Conservation (phyloP, 1,140 invertebrate species). For the Ostrea denselamellosa region DNA sequence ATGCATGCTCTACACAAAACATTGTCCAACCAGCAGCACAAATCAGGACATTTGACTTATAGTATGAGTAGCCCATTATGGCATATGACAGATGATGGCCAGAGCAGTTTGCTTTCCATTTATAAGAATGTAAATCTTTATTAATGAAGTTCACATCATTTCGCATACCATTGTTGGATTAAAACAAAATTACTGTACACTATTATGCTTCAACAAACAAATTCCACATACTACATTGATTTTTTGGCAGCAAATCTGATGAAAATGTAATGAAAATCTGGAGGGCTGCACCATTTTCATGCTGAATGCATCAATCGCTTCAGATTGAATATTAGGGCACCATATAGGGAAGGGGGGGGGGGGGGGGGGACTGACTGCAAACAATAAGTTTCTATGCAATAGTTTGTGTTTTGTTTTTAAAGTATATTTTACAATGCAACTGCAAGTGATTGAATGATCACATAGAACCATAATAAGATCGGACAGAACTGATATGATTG, state of each 20-base stretch:
- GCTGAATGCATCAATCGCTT: background rate
- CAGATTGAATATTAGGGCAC: background rate
- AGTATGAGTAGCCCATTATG: no score
- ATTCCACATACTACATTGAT: background rate
- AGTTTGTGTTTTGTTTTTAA: background rate
- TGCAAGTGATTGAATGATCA: background rate
- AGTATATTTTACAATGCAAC: background rate
- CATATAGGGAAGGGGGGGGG: background rate
- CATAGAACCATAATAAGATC: background rate
- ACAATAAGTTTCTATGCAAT: background rate
- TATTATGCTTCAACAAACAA: slow-evolving; percentile 20
- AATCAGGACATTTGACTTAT: no score
- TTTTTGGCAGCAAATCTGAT: slow-evolving; percentile 3
- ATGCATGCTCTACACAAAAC: no score
- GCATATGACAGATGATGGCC: no score
- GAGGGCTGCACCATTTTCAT: background rate
- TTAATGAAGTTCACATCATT: no score
- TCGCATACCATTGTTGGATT: background rate
- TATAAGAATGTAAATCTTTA: no score
- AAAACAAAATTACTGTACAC: background rate
- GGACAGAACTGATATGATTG: background rate
- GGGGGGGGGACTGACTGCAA: background rate
- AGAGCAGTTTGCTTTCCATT: no score
- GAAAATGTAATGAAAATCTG: slow-evolving; percentile 22
- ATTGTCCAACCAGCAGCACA: no score